Conservation (phyloP, 2,797 vertebrate genomes). For the Neostethus bicornis region DNA sequence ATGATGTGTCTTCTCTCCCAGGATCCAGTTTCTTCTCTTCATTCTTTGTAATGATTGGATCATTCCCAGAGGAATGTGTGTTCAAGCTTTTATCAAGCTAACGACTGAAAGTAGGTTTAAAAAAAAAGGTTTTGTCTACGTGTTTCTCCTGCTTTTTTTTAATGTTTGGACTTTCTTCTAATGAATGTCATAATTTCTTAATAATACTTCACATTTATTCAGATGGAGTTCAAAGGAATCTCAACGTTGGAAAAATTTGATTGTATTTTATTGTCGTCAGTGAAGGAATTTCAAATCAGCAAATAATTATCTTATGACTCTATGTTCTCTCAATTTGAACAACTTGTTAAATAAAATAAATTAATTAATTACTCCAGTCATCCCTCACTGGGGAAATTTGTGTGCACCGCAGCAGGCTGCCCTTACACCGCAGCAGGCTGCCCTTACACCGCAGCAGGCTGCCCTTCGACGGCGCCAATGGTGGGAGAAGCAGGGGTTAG, state of each 20-base stretch:
- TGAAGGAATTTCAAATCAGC: neutral
- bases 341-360: no score
- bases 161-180: slow-evolving; percentile 3
- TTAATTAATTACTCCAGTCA: no score
- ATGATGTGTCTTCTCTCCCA: slow-evolving; percentile 39
- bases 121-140: neutral
- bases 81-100: slow-evolving; percentile 24
- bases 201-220: neutral
- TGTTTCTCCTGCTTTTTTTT: neutral
- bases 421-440: no score
- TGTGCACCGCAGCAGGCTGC: no score
- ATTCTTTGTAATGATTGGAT: slow-evolving; percentile 28
- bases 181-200: neutral
- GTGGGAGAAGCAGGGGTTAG: no score
- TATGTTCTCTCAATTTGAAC: neutral
- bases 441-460: no score
- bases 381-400: no score
- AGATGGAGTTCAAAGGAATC: neutral
- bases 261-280: neutral
- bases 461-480: no score
- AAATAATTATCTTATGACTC: neutral
- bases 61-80: slow-evolving; percentile 25
- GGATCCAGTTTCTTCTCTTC: slow-evolving; percentile 44
- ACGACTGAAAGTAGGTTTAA: slow-evolving; percentile 8
- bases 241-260: neutral